A percentile compares a stretch with the other conserved stretches of the same genome.
phyloP scores from a whole-genome alignment of 64 coral and sea anemone genomes.

The Pocillopora damicornis region DNA sequence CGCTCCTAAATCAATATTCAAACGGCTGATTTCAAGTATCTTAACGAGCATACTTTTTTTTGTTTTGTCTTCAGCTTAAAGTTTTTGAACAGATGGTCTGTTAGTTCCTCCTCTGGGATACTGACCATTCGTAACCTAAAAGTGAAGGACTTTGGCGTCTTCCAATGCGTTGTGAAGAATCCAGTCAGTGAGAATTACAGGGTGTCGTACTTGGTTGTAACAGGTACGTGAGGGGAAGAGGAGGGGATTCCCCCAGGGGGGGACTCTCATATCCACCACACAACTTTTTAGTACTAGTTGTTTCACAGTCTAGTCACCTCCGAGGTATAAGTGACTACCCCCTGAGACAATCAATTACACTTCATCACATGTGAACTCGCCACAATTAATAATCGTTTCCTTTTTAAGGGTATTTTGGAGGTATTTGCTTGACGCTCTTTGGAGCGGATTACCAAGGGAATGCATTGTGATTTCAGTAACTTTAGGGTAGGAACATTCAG shows the following conservation, averaged over 20 bases:
- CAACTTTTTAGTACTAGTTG: too few relatives aligned
- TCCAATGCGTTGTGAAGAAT: conserved; percentile 13
- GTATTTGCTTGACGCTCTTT: too few relatives aligned
- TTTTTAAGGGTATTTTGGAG: too few relatives aligned
- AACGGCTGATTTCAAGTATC: neutral
- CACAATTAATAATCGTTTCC: too few relatives aligned
- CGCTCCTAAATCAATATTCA: neutral
- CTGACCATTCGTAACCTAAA: neutral
- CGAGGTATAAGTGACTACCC: too few relatives aligned
- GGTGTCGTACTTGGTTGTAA: neutral
- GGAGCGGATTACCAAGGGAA: too few relatives aligned
- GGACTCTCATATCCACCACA: neutral
- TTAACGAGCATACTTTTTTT: neutral
- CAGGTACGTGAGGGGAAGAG: neutral
- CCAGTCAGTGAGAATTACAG: conserved; percentile 1
- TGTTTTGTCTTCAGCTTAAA: neutral
- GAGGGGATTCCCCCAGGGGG: neutral
- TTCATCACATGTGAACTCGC: too few relatives aligned
- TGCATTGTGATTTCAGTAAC: too few relatives aligned
- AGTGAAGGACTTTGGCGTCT: conserved; percentile 13
- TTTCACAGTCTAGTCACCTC: too few relatives aligned
- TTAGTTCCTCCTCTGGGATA: neutral
- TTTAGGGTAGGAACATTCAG: too few relatives aligned
- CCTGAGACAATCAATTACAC: too few relatives aligned
- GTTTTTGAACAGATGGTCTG: conserved; percentile 1